phyloP scores from a whole-genome alignment of 2,888 invertebrate genomes.

The Heliconius erato region DNA sequence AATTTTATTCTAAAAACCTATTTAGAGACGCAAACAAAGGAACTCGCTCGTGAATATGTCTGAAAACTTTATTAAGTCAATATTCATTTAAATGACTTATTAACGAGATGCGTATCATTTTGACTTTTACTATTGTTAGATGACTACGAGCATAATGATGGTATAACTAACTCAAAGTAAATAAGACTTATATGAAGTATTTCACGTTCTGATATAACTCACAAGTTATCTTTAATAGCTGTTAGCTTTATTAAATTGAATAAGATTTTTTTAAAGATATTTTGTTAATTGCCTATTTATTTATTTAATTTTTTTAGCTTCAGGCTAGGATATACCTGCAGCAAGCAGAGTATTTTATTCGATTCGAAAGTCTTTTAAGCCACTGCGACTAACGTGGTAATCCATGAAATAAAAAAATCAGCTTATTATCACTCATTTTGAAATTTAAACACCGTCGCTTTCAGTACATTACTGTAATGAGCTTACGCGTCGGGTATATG shows the following conservation, averaged over 20 bases:
- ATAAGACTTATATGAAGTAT: neutral
- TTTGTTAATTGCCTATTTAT: neutral
- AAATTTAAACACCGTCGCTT: too few relatives aligned
- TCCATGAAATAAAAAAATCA: too few relatives aligned
- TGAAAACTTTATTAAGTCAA: constrained; percentile 16
- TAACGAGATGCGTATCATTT: constrained; percentile 2
- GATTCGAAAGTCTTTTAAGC: too few relatives aligned
- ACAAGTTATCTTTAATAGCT: neutral
- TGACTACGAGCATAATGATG: neutral
- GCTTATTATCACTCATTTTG: too few relatives aligned
- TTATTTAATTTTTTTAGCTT: neutral
- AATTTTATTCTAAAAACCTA: constrained; percentile 10
- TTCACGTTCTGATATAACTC: neutral
- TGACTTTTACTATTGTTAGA: neutral
- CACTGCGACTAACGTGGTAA: too few relatives aligned
- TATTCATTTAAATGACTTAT: constrained; percentile 11
- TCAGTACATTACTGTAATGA: too few relatives aligned
- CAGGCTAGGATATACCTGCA: neutral
- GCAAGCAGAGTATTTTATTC: neutral
- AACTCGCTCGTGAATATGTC: constrained; percentile 14
- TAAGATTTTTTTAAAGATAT: neutral
- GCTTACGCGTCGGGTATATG: too few relatives aligned
- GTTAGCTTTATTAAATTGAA: neutral
- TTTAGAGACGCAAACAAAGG: constrained; percentile 11
- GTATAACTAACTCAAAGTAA: neutral